These are phyloP conservation scores for Drosophila fungiperda DNA, from an alignment of 2,888 invertebrate genomes.

Conservation along the genomic window DNA sequence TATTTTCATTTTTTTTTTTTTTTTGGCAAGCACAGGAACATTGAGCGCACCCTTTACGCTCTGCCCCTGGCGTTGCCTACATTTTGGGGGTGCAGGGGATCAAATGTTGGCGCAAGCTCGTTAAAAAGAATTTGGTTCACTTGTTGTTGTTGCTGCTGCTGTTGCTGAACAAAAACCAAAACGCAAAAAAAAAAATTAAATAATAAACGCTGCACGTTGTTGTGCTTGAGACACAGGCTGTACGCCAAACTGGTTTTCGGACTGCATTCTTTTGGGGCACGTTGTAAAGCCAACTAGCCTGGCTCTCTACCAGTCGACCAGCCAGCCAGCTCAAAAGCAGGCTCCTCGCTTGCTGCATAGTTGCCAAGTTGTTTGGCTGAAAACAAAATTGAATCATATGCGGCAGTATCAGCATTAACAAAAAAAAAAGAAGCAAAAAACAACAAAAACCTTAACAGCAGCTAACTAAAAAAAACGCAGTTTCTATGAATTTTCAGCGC, in stretches of 20 bases:
- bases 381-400: constrained; percentile 76
- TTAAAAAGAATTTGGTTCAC: constrained; percentile 81
- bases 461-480: constrained; percentile 5
- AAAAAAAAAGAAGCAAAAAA: neutral
- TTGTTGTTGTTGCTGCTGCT: constrained; percentile 60
- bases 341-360: constrained; percentile 47
- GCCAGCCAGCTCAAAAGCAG: constrained; percentile 48
- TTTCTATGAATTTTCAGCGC: constrained; percentile 51
- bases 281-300: constrained; percentile 64
- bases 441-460: neutral
- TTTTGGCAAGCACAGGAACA: constrained; percentile 43
- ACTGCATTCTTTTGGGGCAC: constrained; percentile 80
- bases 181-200: constrained; percentile 6
- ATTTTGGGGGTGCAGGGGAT: constrained; percentile 50
- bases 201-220: constrained; percentile 50
- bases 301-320: constrained; percentile 17
- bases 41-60: constrained; percentile 31
- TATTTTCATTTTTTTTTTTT: constrained; percentile 15
- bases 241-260: constrained; percentile 75
- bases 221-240: constrained; percentile 71
- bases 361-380: constrained; percentile 66
- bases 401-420: constrained; percentile 46
- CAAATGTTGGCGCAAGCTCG: constrained; percentile 80
- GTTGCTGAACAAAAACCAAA: constrained; percentile 24
- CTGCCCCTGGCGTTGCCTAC: constrained; percentile 19